Base-by-base conservation (phyloP, 1,140 invertebrate genomes). In the Macrobrachium nipponense region DNA sequence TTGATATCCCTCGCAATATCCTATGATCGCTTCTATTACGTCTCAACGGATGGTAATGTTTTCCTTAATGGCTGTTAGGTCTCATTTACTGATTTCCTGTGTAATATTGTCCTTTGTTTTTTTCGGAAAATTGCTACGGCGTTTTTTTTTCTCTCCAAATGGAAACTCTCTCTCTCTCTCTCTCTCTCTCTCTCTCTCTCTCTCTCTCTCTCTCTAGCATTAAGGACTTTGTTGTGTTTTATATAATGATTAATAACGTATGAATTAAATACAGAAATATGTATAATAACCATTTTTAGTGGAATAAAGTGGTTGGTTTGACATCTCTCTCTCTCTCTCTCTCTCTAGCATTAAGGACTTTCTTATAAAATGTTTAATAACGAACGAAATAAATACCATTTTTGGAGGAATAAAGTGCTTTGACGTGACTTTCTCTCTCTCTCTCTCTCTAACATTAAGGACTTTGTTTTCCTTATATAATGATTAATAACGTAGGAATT, bases 181-280 rank as follows among this genome's bases (percentile, higher is more conserved):
- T 66, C 64, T 66, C 64, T 66, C 64, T 66, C 64, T 66, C 64
- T 66, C 64, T 66, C 64, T 66, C 64, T 66, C 64, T 66, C 64
- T 66, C 66, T 27, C 66, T 23, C 7, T 70, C 66, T 23, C 20
- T 70, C 66, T 70, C 1, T 4, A 36, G 27, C 27, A 36, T 36
- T 36, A 36, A 36, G 4, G 27, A n/a, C n/a, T n/a, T n/a, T n/a
- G 27, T 36, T 36, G n/a, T n/a, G n/a, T 2, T 36, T 36, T 36
- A 36, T 36, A 36, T 36, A 36, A 36, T 4, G 27, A 36, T 36
- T 36, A 36, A n/a, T 36, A 36, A 36, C 4, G 4, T 4, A 36
- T 4, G 4, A 36, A 36, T 36, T 36, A 36, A 36, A 36, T 36
- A 4, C 27, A 2, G 27, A 36, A 36, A 36, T 36, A 36, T 36